Base-by-base conservation (phyloP, 2,888 invertebrate species). In the Heteromyza rotundicornis region DNA sequence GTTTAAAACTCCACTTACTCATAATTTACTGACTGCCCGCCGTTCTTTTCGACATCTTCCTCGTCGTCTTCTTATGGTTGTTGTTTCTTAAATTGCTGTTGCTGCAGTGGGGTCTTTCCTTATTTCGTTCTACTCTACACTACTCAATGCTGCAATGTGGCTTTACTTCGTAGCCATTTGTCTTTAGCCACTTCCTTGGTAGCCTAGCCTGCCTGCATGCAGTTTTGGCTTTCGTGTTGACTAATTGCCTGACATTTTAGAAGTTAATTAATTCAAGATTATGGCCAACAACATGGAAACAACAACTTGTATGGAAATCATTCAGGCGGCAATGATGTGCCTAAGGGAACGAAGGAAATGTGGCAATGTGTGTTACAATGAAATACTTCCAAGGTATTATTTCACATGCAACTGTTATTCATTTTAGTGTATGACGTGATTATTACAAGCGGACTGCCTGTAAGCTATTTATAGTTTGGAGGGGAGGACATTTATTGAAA, bases 1-100 rank as follows among this genome's bases (percentile, higher is more conserved):
- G 59, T 58, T 64, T 62, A 58, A 62, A 64, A 64, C 54, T 60
- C 51, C 16, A 35, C 36, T 60, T 60, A 60, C 50, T 56, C 56
- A 60, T 51, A 56, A 60, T 56, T 60, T 60, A 60, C 51, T 50
- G 60, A 10, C 40, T 7, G 8, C 3, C 3, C 40, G 40, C 12
- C 10, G 27, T 27, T 27, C 27, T 5, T 27, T 27, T 7, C 27
- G 27, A 27, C 7, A 7, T 27, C 7, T 27, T 27, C 7, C 27
- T 27, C n/a, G 27, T 27, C 27, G 27, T 27, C n/a, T n/a, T 27
- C 7, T 27, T 27, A 10, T 27, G 5, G 27, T 27, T 27, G 27
- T 27, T 27, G 27, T 27, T 27, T 27, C 7, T 27, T 10, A 27
- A 10, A n/a, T 40, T 40, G 16, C n/a, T 40, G 40, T 40, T n/a